Base-by-base conservation (phyloP, 2,888 invertebrate genomes). In the Caenorhabditis sp. region DNA sequence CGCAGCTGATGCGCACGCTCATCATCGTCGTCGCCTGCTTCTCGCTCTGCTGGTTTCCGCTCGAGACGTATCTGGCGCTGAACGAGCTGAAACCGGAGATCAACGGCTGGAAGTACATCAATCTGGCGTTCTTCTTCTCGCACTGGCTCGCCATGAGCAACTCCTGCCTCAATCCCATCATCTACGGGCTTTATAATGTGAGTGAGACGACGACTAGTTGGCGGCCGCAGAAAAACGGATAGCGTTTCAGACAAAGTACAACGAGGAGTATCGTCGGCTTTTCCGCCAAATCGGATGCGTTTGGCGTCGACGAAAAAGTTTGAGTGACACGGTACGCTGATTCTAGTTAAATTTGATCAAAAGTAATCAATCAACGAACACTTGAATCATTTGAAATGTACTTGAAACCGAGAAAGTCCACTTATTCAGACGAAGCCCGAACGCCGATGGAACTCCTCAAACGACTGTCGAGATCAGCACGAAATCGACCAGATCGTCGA, bases 111-210 rank as follows among this genome's bases (percentile, higher is more conserved):
- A 92, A 92, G 83, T 94, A 93, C 89, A 94, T 95, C 87, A 94
- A 94, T 90, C 93, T 95, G 52, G 92, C 95, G 71, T 95, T 93
- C 92, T 94, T 95, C 90, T 93, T 93, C 89, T 93, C 93, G 87
- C 94, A 95, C 90, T 95, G 89, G 90, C 82, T 91, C 68, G 91
- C 91, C 0, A 94, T 94, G 94, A 94, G 94, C 87, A 95, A 95
- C 89, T 94, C 94, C 66, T 95, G 95, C 90, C 94, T 94, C 89
- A 95, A 95, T 90, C 95, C 95, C 0, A 94, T 95, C 89, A 94
- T 95, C 85, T 95, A 95, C 88, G 94, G 94, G 35, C 93, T 95
- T 83, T 94, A 94, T 87, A 95, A 95, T 89, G 95, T 95, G 90
- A 93, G 93, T 68, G 13, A 11, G 11, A 13, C 11, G 35, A 45